Conservation (phyloP, 2,888 invertebrate genomes). For the Drosophila histrio region DNA sequence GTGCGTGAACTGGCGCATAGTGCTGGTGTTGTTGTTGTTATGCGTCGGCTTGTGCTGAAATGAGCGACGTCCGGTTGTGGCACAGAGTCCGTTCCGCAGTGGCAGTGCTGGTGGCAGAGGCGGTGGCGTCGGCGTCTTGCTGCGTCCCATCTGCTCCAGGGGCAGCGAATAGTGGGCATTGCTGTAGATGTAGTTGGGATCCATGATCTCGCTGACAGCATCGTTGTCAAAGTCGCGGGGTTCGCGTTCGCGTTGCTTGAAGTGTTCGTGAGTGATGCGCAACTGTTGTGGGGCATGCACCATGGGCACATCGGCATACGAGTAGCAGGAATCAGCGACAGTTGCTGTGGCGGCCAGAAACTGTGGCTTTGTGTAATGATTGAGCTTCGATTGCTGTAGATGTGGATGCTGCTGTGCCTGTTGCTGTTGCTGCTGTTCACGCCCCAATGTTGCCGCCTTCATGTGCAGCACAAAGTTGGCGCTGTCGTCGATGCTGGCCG, state of each 20-base stretch:
- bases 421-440: constrained; percentile 51
- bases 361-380: constrained; percentile 81
- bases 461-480: constrained; percentile 83
- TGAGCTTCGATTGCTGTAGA: constrained; percentile 62
- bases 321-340: constrained; percentile 80
- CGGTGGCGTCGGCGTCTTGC: constrained; percentile 82
- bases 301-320: constrained; percentile 81
- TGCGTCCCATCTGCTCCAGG: constrained; percentile 79
- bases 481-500: constrained; percentile 70
- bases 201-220: constrained; percentile 76
- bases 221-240: constrained; percentile 60
- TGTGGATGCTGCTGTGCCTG: constrained; percentile 21
- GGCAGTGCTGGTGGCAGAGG: constrained; percentile 83
- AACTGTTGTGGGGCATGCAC: constrained; percentile 69
- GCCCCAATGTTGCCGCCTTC: constrained; percentile 71
- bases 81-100: constrained; percentile 81
- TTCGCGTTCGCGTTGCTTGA: constrained; percentile 74
- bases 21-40: constrained; percentile 67
- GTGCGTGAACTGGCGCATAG: constrained; percentile 81
- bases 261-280: constrained; percentile 81
- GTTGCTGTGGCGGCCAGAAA: constrained; percentile 73
- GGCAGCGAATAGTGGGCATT: constrained; percentile 84
- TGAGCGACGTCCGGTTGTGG: constrained; percentile 78
- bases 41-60: constrained; percentile 69
- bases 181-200: constrained; percentile 83